Evolutionary conservation across 1,140 invertebrate species (phyloP), one percentile per base, ranked within the genome.

Genomic region (Nixonia krombeini): DNA sequence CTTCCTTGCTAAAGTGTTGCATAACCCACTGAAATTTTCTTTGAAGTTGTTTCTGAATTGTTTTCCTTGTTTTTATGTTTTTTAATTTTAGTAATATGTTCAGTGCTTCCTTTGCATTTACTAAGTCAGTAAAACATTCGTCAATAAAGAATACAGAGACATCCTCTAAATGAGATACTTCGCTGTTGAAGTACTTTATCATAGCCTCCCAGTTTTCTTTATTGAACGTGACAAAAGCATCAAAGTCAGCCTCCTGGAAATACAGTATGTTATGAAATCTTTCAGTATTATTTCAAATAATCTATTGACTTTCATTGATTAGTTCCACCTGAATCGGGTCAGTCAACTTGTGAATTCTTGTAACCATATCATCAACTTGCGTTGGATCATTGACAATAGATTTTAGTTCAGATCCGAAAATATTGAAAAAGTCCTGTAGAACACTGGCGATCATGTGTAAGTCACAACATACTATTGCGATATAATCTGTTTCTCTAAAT

Each of bases 21-120:
- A 96, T 87, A n/a, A 96, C 89, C 8, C 93, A 88, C 49, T 95
- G 92, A 78, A 95, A 96, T 74, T 96, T 96, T 12, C 88, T 90
- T 59, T 90, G 85, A 28, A 96, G 81, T 67, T 91, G 89, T 2
- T 89, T 82, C 42, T 91, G 88, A 35, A 96, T 91, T 0, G 89
- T 85, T 28, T 89, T 83, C 4, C 94, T 84, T 0, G 93, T 94
- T 72, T 94, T 88, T 35, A 94, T 90, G 52, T 91, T 87, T 65
- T 93, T 89, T 62, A 96, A 93, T 76, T 93, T 95, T 8, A 92
- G 78, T 0, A 97, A 84, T 74, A 95, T 89, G 28, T 92, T 87
- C 25, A 96, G 85, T 0, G 94, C 93, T 38, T 91, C 88, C 78
- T 95, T 92, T 0, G 95, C 91, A 18, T 89, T 94, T 33, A 92